phyloP scores from a whole-genome alignment of 2,888 invertebrate species.

The Belgica antarctica region DNA sequence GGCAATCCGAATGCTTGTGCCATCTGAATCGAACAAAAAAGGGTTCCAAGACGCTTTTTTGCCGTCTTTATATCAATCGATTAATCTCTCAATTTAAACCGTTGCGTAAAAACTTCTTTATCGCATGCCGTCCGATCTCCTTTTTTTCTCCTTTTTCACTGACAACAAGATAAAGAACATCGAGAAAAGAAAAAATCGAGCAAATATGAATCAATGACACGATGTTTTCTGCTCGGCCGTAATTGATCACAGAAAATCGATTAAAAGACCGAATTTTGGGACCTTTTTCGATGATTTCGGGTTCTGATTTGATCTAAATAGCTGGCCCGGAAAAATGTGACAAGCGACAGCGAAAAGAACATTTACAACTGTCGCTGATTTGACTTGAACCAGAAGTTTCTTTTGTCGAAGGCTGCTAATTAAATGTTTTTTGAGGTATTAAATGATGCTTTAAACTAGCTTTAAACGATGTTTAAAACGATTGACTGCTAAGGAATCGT shows the following conservation, averaged over 20 bases:
- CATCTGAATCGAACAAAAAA: slow-evolving; percentile 31
- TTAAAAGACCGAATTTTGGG: slow-evolving; percentile 30
- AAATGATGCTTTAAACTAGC: too few relatives aligned
- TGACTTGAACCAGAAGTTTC: too few relatives aligned
- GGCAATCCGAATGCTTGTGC: slow-evolving; percentile 38
- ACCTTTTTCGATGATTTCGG: neutral
- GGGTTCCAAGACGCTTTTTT: slow-evolving; percentile 2
- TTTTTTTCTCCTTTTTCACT: neutral
- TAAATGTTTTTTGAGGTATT: slow-evolving; percentile 16
- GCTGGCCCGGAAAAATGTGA: slow-evolving; percentile 42
- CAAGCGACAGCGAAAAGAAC: neutral
- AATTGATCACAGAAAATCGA: slow-evolving; percentile 39
- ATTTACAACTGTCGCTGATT: too few relatives aligned
- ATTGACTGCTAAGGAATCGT: too few relatives aligned
- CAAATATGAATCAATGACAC: slow-evolving; percentile 41
- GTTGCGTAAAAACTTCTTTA: slow-evolving; percentile 39
- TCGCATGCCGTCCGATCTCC: slow-evolving; percentile 34
- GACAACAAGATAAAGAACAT: slow-evolving; percentile 14
- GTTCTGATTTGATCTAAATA: slow-evolving; percentile 15
- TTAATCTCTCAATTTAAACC: slow-evolving; percentile 42
- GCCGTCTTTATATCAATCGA: slow-evolving; percentile 13
- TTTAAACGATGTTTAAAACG: too few relatives aligned
- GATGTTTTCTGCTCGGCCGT: slow-evolving; percentile 41
- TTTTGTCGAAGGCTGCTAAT: too few relatives aligned
- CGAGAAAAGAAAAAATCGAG: slow-evolving; percentile 30